A percentile compares a stretch with the other conserved stretches of the same genome.
Conservation (phyloP, 2,888 invertebrate species). For the Drosophila antonietae region DNA sequence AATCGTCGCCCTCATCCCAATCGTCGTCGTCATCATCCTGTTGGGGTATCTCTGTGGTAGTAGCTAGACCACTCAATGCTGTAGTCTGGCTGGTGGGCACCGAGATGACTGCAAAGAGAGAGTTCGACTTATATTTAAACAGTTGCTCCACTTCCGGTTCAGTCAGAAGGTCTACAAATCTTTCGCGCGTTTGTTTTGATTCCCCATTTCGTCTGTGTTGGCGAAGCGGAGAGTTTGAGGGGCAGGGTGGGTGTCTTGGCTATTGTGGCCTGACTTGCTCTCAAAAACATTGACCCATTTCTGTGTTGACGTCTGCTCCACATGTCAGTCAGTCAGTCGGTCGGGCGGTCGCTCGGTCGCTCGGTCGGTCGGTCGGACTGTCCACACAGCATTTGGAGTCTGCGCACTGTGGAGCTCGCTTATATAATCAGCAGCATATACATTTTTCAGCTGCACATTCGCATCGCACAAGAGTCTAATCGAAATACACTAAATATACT, state of each 20-base stretch:
- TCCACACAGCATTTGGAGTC: constrained; percentile 52
- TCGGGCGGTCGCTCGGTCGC: too few species aligned
- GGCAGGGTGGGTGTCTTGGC: neutral
- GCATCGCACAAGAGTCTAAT: neutral
- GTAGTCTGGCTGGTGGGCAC: constrained; percentile 67
- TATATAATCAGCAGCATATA: constrained; percentile 80
- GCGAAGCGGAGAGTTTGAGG: neutral
- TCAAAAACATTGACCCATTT: constrained; percentile 81
- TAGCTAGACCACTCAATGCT: constrained; percentile 38
- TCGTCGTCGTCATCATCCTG: constrained; percentile 82
- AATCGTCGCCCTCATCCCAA: constrained; percentile 84
- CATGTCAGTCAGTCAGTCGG: constrained; percentile 29
- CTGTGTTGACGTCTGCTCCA: constrained; percentile 47
- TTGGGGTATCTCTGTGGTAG: constrained; percentile 80
- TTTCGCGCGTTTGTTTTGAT: constrained; percentile 62
- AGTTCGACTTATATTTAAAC: neutral
- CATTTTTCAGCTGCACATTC: constrained; percentile 65
- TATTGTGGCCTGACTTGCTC: constrained; percentile 45
- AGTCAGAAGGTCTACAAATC: constrained; percentile 5
- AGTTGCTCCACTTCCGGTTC: constrained; percentile 3
- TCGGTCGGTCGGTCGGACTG: constrained; percentile 18
- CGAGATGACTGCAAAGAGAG: constrained; percentile 62
- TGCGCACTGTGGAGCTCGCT: constrained; percentile 74
- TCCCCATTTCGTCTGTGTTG: constrained; percentile 31
- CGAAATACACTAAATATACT: neutral